Evolutionary conservation across 2,113 vertebrate genomes (phyloP).

Genomic region (Solea solea): DNA sequence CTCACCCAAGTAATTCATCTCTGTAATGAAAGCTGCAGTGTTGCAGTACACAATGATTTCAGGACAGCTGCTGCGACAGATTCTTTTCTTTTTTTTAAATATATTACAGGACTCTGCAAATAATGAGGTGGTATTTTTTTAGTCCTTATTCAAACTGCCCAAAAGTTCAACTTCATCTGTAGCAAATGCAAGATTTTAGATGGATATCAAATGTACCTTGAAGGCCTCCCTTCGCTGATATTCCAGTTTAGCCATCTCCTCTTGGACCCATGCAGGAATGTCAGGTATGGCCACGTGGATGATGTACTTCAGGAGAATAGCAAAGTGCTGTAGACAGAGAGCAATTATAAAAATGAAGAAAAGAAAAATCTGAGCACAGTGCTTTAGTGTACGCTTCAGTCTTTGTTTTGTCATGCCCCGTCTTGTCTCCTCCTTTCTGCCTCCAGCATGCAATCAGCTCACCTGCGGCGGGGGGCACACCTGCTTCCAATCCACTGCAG

Average conservation of each 20-base stretch:
- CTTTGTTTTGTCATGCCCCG: conserved; percentile 3
- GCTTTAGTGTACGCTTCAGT: conserved; percentile 1
- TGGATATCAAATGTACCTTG: conserved; percentile 83
- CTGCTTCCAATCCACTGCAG: too few relatives aligned
- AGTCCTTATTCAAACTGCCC: background rate
- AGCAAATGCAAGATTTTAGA: background rate
- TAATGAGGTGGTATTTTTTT: background rate
- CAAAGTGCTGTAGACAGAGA: conserved; percentile 86
- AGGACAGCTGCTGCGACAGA: background rate
- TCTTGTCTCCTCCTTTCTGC: too few relatives aligned
- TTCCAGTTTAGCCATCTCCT: conserved; percentile 96
- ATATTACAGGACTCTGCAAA: conserved; percentile 12
- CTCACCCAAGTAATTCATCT: conserved; percentile 5
- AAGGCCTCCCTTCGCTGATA: conserved; percentile 95
- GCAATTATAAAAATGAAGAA: background rate
- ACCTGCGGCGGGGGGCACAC: too few relatives aligned
- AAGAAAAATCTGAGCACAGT: background rate
- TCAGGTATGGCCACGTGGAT: conserved; percentile 95
- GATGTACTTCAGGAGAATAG: conserved; percentile 92
- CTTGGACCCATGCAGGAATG: conserved; percentile 92
- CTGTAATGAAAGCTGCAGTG: conserved; percentile 10
- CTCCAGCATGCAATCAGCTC: too few relatives aligned
- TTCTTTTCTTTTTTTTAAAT: background rate
- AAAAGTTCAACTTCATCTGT: background rate
- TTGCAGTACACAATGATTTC: background rate